Percentiles rank a stretch among this genome's conserved stretches.
These are phyloP conservation scores for Mugil cephalus DNA, from an alignment of 2,113 vertebrate species.

Conservation along the genomic window DNA sequence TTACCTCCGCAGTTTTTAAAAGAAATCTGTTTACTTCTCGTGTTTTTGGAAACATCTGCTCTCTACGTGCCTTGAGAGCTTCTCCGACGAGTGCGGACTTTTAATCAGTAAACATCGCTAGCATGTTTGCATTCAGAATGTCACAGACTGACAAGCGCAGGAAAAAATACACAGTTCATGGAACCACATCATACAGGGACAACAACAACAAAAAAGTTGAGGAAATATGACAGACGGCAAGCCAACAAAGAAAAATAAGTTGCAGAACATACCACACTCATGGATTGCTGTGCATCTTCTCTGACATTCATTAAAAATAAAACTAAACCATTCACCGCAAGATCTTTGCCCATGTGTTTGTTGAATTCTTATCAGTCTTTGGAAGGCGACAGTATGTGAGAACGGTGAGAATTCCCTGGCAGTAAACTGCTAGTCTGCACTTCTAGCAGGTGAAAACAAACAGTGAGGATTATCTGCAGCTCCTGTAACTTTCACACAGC, in stretches of 20 bases:
- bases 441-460: slow-evolving; percentile 50
- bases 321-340: slow-evolving; percentile 7
- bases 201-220: too few relatives aligned
- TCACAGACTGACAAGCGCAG: neutral
- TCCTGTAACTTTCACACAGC: slow-evolving; percentile 12
- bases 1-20: slow-evolving; percentile 39
- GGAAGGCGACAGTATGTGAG: neutral
- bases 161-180: too few relatives aligned
- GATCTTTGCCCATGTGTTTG: neutral
- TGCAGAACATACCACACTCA: too few relatives aligned
- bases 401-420: slow-evolving; percentile 2
- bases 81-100: neutral
- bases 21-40: slow-evolving; percentile 43
- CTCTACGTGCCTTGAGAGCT: neutral
- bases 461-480: slow-evolving; percentile 16
- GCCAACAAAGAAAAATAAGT: too few relatives aligned
- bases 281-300: too few relatives aligned
- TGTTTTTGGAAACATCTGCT: slow-evolving; percentile 34
- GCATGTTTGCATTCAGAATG: neutral
- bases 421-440: slow-evolving; percentile 28
- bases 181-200: too few relatives aligned
- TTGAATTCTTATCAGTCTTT: slow-evolving; percentile 13
- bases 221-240: neutral
- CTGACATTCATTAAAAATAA: too few relatives aligned
- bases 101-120: neutral